Conservation (phyloP, 2,888 invertebrate genomes). For the Cynaeus angustus region DNA sequence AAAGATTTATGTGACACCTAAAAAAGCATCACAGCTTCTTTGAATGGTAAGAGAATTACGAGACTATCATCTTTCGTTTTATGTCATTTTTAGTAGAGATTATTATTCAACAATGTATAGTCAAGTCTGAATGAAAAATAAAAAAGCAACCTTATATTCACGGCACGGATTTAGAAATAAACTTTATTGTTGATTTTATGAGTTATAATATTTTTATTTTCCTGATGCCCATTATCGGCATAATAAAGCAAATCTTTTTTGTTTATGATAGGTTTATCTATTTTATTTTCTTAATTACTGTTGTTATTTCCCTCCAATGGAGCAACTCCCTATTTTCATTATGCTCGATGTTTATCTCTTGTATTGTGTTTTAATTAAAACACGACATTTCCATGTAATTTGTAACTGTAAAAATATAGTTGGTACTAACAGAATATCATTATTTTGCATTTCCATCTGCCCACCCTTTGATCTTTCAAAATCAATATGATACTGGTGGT, state of each 20-base stretch:
- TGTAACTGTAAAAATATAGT: too few relatives aligned
- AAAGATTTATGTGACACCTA: too few relatives aligned
- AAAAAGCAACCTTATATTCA: too few relatives aligned
- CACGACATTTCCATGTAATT: not conserved
- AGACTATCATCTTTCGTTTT: too few relatives aligned
- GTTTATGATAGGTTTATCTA: conserved; percentile 18
- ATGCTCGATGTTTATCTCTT: not conserved
- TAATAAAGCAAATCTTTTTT: conserved; percentile 29
- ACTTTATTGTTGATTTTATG: too few relatives aligned
- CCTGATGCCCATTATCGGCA: conserved; percentile 5
- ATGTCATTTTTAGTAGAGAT: too few relatives aligned
- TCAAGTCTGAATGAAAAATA: too few relatives aligned
- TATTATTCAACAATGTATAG: too few relatives aligned
- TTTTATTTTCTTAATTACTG: conserved; percentile 15
- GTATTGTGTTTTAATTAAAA: conserved; percentile 21
- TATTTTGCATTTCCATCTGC: not conserved
- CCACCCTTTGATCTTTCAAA: conserved; percentile 25
- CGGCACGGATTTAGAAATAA: too few relatives aligned
- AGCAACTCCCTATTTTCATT: conserved; percentile 8
- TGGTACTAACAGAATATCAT: too few relatives aligned
- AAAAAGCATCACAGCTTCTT: too few relatives aligned
- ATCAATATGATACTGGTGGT: conserved; percentile 13
- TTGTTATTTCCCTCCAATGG: conserved; percentile 14
- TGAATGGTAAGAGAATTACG: too few relatives aligned
- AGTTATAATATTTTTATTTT: conserved; percentile 1